Percentiles rank a stretch among this genome's conserved stretches.
These are phyloP conservation scores for Tribolium madens DNA, from an alignment of 1,140 invertebrate species.

Conservation along the genomic window DNA sequence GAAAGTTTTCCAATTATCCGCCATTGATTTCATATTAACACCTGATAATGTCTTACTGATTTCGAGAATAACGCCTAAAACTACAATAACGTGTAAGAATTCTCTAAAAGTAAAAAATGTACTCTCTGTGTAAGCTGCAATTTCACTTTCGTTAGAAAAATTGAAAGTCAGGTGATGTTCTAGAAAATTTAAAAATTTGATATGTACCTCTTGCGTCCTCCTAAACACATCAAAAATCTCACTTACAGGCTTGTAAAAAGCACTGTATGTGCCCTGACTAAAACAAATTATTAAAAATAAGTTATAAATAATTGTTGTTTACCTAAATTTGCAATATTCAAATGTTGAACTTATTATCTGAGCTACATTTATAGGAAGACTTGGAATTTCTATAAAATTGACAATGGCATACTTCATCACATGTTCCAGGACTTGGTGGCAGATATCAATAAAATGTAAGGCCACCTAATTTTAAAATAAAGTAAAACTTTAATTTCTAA, in stretches of 20 bases:
- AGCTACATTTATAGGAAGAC: neutral
- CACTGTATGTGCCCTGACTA: slow-evolving; percentile 27
- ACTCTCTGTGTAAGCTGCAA: neutral
- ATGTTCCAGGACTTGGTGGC: slow-evolving; percentile 17
- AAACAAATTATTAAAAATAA: neutral
- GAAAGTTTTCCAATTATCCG: slow-evolving; percentile 47
- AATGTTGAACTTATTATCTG: slow-evolving; percentile 43
- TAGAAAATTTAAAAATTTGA: slow-evolving; percentile 23
- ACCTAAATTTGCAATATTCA: slow-evolving; percentile 45
- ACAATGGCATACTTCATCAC: neutral
- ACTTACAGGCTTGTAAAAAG: slow-evolving; percentile 17
- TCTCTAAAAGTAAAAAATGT: neutral
- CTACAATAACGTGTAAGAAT: slow-evolving; percentile 14
- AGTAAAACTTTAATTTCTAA: neutral
- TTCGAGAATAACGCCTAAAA: slow-evolving; percentile 37
- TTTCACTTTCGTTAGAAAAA: slow-evolving; percentile 12
- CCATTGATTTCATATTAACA: slow-evolving; percentile 42
- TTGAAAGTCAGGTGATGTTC: neutral
- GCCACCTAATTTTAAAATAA: slow-evolving; percentile 23
- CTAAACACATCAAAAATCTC: slow-evolving; percentile 44
- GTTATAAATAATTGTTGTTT: neutral
- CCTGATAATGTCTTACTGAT: slow-evolving; percentile 34
- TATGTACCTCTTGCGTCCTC: slow-evolving; percentile 40
- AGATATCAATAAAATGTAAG: slow-evolving; percentile 25
- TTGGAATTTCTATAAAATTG: slow-evolving; percentile 1